Conservation (phyloP, 2,797 vertebrate species). For the Protonibea diacanthus region DNA sequence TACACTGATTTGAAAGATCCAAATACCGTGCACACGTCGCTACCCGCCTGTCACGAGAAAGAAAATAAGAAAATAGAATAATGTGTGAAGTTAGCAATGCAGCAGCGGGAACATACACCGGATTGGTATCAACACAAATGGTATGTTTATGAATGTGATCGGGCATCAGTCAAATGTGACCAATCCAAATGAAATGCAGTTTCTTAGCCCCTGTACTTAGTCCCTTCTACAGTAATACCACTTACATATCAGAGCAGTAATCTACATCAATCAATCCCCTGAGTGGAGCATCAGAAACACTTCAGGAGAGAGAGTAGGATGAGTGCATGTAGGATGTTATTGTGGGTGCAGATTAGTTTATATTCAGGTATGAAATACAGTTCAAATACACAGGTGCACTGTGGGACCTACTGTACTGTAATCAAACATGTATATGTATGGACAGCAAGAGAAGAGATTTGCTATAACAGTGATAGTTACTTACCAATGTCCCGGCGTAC, state of each 20-base stretch:
- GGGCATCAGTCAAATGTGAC: background rate
- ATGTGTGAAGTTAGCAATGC: background rate
- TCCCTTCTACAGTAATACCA: no score
- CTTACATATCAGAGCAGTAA: background rate
- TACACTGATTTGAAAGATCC: slow-evolving; percentile 33
- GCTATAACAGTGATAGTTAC: background rate
- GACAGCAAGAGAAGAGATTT: slow-evolving; percentile 1
- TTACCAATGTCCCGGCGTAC: background rate
- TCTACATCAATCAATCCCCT: background rate
- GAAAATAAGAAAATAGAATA: background rate
- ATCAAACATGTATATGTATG: background rate
- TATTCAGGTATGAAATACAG: background rate
- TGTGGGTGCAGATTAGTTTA: background rate
- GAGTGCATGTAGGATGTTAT: background rate
- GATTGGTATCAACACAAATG: background rate
- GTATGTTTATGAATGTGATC: background rate
- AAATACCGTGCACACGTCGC: background rate
- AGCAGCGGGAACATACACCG: no score
- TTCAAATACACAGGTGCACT: background rate
- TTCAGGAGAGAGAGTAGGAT: background rate
- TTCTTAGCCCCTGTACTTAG: background rate
- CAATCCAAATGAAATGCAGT: background rate
- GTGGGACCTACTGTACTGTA: background rate
- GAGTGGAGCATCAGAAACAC: background rate
- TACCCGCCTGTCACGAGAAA: background rate